Conservation (phyloP, 2,888 invertebrate genomes). For the Elysia crispata region DNA sequence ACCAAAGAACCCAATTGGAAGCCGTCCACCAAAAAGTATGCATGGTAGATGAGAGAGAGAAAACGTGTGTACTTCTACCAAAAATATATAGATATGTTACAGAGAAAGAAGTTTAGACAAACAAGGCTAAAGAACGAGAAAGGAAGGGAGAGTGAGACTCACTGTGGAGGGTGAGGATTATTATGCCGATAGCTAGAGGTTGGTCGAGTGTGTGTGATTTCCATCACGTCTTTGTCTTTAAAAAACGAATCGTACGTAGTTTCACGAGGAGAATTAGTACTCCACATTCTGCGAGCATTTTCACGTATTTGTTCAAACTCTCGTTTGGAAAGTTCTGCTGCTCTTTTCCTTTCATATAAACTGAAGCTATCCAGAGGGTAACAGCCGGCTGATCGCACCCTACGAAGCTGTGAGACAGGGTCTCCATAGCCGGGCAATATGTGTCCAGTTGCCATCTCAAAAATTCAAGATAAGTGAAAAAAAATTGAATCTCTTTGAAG, state of each 20-base stretch:
- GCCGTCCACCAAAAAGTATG: no score
- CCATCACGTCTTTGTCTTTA: slow-evolving; percentile 55
- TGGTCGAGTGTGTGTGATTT: slow-evolving; percentile 60
- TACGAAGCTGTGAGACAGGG: slow-evolving; percentile 62
- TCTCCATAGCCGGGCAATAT: slow-evolving; percentile 70
- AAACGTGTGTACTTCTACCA: no score
- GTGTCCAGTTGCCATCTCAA: slow-evolving; percentile 70
- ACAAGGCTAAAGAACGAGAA: background rate
- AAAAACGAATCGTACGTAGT: slow-evolving; percentile 69
- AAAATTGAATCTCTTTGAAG: no score
- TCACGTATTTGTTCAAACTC: slow-evolving; percentile 62
- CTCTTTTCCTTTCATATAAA: slow-evolving; percentile 55
- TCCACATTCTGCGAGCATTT: slow-evolving; percentile 66
- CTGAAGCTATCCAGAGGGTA: slow-evolving; percentile 63
- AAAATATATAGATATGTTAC: no score
- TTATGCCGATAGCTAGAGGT: slow-evolving; percentile 67
- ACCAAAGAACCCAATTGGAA: no score
- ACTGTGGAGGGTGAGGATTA: slow-evolving; percentile 73
- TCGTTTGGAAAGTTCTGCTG: slow-evolving; percentile 52
- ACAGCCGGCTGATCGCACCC: slow-evolving; percentile 59
- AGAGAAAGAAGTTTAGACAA: no score
- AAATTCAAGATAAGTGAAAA: background rate
- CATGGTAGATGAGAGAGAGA: no score
- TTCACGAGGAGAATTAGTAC: slow-evolving; percentile 52
- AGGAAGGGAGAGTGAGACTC: slow-evolving; percentile 50